phyloP scores from a whole-genome alignment of 2,797 vertebrate genomes.

The Limnodromus scolopaceus region DNA sequence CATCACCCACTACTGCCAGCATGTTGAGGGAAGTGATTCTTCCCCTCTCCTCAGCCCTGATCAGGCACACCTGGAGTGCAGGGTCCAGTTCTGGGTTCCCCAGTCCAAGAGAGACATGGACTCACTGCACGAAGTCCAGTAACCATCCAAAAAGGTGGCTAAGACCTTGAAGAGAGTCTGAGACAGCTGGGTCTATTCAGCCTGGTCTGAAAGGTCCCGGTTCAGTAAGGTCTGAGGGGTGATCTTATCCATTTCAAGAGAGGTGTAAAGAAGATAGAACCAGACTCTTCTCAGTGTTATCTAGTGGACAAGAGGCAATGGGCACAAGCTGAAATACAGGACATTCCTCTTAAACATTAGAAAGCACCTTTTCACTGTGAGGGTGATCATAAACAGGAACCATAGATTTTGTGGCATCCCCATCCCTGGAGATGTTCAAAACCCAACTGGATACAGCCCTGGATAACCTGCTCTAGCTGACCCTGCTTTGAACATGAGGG shows the following conservation, averaged over 20 bases:
- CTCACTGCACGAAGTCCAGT: not conserved
- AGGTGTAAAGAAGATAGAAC: not conserved
- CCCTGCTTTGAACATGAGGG: fast-evolving
- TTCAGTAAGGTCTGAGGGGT: not conserved
- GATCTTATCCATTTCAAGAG: not conserved
- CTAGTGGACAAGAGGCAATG: not conserved
- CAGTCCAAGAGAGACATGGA: not conserved
- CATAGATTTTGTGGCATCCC: not conserved
- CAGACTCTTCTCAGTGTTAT: not conserved
- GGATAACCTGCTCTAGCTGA: not conserved
- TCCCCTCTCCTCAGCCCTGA: not conserved
- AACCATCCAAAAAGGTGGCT: not conserved
- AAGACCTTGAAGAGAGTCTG: not conserved
- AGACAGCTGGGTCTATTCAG: not conserved
- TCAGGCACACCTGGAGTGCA: not conserved
- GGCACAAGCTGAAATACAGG: not conserved
- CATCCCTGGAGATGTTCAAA: not conserved
- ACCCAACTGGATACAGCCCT: not conserved
- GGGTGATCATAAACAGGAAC: not conserved
- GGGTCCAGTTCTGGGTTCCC: not conserved
- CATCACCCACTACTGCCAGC: not conserved
- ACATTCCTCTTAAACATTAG: not conserved
- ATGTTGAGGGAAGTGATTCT: not conserved
- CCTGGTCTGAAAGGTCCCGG: not conserved
- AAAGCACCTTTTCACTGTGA: not conserved